Conservation (phyloP, 2,888 invertebrate species). For the Proisotoma minuta region DNA sequence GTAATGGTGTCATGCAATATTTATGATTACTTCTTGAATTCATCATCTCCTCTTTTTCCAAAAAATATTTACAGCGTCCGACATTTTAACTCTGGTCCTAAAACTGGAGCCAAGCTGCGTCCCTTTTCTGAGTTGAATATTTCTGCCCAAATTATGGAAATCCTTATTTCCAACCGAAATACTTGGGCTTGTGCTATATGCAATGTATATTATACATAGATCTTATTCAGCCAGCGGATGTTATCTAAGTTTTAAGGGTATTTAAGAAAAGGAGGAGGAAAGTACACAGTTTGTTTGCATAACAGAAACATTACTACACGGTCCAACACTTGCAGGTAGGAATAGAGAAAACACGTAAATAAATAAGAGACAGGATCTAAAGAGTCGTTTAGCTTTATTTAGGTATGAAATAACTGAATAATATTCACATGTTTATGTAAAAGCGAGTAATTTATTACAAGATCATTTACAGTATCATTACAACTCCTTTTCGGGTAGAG, state of each 20-base stretch:
- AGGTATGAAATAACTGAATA: constrained; percentile 8
- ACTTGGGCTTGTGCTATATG: neutral
- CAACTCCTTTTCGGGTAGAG: neutral
- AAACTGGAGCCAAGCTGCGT: neutral
- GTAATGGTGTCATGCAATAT: neutral
- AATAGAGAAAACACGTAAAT: neutral
- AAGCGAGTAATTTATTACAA: constrained; percentile 14
- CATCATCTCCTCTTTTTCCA: neutral
- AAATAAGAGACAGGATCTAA: neutral
- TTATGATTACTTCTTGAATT: constrained; percentile 4
- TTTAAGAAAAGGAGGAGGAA: too few species aligned
- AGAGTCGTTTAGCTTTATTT: neutral
- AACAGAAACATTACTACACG: too few species aligned
- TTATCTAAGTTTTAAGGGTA: too few species aligned
- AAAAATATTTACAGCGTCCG: neutral
- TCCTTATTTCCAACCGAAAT: neutral
- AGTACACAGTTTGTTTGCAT: too few species aligned
- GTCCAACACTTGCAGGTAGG: too few species aligned
- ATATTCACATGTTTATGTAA: constrained; percentile 9
- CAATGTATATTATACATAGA: neutral
- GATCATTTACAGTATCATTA: constrained; percentile 17
- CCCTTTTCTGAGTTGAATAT: neutral
- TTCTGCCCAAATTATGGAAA: neutral
- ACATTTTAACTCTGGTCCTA: neutral
- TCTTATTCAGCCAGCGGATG: neutral